Evolutionary conservation across 2,113 vertebrate genomes (phyloP), one percentile per base, ranked within the genome.

Genomic region (Gobius niger): DNA sequence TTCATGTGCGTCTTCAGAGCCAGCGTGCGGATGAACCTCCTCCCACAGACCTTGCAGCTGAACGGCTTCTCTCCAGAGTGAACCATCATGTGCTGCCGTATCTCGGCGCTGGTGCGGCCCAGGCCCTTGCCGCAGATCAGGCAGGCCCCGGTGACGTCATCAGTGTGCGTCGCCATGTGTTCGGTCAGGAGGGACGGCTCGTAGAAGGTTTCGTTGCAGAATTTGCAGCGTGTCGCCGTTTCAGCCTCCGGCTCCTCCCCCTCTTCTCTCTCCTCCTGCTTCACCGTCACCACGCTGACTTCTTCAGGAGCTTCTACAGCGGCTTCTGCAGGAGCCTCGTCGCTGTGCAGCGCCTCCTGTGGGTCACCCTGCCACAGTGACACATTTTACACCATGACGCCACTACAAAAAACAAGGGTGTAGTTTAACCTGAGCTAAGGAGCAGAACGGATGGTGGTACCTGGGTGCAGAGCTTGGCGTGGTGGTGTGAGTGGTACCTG

Each of bases 1-100:
- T 7, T 57, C 54, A 57, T 34, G 54, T 57, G 54, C 1, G 54
- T 57, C 12, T 40, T 57, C 54, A 57, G 54, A 14, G 54, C 54
- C 6, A 57, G 54, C 0, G 54, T 40, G 7, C 24, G 13, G 11
- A 57, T 57, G 7, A 57, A 57, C 1, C 13, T 11, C 11, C 54
- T 34, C 10, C 54, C 54, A 7, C 54, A 57, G 12, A 57, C 24
- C 12, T 40, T 57, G 24, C 54, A 57, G 54, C 54, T 57, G 54
- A 57, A 57, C 0, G 54, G 54, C 7, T 57, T 57, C 24, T 57
- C 54, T 12, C 54, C 54, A 1, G 54, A 57, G 54, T 57, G 54
- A 1, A 57, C 19, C 54, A 40, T 57, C 54, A 57, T 57, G 54
- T 57, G 54, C 12, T 57, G 19, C 0, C 54, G 24, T 0, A 57